Evolutionary conservation across 2,113 vertebrate genomes (phyloP).

Genomic region (Apteryx owenii): DNA sequence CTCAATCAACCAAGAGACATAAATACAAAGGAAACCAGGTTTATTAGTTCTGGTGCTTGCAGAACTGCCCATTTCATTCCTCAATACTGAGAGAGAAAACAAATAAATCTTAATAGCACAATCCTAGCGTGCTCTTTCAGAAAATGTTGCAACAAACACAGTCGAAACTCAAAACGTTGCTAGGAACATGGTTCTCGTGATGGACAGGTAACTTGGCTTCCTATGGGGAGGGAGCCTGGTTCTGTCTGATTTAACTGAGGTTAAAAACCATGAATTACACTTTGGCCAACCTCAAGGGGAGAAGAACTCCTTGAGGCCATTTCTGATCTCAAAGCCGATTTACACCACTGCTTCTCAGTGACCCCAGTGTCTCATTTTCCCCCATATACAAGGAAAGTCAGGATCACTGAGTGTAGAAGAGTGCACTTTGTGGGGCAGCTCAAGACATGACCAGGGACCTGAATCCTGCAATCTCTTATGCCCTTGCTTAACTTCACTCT

Average conservation of each 20-base stretch:
- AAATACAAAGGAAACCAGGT: conserved; percentile 57
- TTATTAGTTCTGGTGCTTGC: conserved; percentile 53
- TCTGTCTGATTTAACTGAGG: background rate
- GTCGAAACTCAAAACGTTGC: background rate
- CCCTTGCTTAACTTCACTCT: background rate
- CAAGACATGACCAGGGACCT: background rate
- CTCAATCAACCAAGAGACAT: conserved; percentile 53
- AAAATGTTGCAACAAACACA: background rate
- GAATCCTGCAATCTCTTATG: background rate
- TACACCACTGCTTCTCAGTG: background rate
- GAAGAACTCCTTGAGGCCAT: background rate
- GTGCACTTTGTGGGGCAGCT: background rate
- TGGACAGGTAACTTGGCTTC: background rate
- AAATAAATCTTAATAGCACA: background rate
- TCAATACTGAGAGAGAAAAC: background rate
- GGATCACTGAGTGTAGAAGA: background rate
- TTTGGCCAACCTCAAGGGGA: background rate
- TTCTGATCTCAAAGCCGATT: too few relatives aligned
- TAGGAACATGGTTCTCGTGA: fast-evolving
- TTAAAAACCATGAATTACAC: background rate
- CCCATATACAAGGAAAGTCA: fast-evolving
- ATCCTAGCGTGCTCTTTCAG: background rate
- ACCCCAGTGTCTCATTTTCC: fast-evolving
- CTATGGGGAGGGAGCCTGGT: background rate
- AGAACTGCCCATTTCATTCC: conserved; percentile 15